Evolutionary conservation across 2,888 invertebrate species (phyloP).

Genomic region (Neoitamus cyanurus): DNA sequence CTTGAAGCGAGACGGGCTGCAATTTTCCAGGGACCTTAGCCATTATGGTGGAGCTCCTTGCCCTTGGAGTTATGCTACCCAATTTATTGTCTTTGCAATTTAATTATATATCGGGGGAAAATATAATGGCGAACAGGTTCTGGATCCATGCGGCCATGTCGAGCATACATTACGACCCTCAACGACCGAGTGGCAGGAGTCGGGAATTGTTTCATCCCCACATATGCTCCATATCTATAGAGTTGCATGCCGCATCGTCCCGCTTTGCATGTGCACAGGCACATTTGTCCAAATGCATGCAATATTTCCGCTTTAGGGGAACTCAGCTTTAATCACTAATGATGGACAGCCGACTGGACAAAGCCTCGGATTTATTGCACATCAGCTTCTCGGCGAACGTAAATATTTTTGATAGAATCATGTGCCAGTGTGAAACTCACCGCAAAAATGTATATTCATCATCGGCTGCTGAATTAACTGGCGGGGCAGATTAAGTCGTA

Average conservation of each 20-base stretch:
- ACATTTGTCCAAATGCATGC: constrained; percentile 20
- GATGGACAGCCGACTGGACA: constrained; percentile 23
- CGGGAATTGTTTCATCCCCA: background rate
- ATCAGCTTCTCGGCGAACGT: background rate
- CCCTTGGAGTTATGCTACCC: constrained; percentile 25
- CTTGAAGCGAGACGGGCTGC: constrained; percentile 1
- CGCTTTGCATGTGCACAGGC: background rate
- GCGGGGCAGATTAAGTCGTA: background rate
- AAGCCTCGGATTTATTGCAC: background rate
- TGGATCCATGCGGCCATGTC: constrained; percentile 12
- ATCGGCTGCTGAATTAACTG: background rate
- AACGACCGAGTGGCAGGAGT: background rate
- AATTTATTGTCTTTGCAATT: constrained; percentile 36
- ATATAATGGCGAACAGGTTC: background rate
- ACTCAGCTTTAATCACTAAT: constrained; percentile 23
- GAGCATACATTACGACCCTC: background rate
- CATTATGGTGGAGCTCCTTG: constrained; percentile 4
- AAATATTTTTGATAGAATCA: background rate
- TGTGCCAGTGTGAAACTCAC: background rate
- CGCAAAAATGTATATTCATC: background rate
- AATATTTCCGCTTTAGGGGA: background rate
- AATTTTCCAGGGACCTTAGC: constrained; percentile 14
- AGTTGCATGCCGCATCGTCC: background rate
- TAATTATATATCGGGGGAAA: constrained; percentile 31
- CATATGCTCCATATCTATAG: background rate